Evolutionary conservation across 2,888 invertebrate genomes (phyloP).

Genomic region (Rotaria socialis): DNA sequence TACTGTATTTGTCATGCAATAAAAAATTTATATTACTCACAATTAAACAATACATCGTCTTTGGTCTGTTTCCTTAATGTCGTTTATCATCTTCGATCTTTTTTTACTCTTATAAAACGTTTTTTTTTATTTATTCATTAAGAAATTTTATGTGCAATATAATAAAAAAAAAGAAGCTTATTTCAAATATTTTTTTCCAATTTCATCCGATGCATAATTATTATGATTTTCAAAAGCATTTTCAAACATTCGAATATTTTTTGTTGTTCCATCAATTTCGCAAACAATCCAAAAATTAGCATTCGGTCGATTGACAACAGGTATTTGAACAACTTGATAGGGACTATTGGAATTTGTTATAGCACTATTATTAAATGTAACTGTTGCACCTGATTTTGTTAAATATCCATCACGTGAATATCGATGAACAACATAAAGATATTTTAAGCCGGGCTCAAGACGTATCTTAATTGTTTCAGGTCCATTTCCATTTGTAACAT

Average conservation of each 20-base stretch:
- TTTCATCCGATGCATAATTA: background rate
- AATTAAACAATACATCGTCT: no score
- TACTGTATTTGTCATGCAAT: no score
- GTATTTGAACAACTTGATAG: slow-evolving; percentile 12
- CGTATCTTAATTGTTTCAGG: slow-evolving; percentile 12
- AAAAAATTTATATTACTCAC: no score
- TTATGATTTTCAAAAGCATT: slow-evolving; percentile 17
- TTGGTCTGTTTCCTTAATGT: no score
- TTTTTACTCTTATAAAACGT: no score
- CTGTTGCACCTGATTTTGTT: background rate
- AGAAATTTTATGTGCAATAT: no score
- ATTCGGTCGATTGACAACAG: background rate
- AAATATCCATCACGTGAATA: background rate
- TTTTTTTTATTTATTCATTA: no score
- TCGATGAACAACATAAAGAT: slow-evolving; percentile 31
- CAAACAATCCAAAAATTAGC: slow-evolving; percentile 34
- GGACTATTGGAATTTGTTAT: no score
- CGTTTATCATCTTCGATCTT: no score
- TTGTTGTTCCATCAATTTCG: slow-evolving; percentile 14
- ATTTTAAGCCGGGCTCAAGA: background rate
- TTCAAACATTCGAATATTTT: slow-evolving; percentile 6
- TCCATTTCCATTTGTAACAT: slow-evolving; percentile 7
- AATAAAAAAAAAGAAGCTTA: background rate
- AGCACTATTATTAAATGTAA: background rate
- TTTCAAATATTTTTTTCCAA: slow-evolving; percentile 8